phyloP scores from a whole-genome alignment of 2,113 vertebrate species.

The Corvus hawaiiensis region DNA sequence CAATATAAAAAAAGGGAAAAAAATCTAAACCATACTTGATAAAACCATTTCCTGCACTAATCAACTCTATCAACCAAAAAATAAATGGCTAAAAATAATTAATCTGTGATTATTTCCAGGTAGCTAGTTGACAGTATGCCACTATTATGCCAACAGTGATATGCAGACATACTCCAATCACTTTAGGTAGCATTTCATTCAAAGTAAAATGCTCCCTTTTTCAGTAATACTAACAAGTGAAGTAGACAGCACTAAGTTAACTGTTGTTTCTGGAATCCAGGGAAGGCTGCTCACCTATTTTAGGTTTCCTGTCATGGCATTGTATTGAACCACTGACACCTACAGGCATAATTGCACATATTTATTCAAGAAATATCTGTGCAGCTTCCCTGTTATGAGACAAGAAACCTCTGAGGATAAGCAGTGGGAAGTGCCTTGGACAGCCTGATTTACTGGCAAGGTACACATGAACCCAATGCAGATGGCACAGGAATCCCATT shows the following conservation, averaged over 20 bases:
- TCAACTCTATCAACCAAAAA: neutral
- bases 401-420: neutral
- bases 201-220: neutral
- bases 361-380: neutral
- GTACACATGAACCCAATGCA: neutral
- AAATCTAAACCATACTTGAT: neutral
- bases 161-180: neutral
- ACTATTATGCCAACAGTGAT: neutral
- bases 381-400: neutral
- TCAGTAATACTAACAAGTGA: neutral
- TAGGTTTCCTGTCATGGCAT: neutral
- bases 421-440: neutral
- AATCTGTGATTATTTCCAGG: neutral
- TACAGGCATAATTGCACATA: neutral
- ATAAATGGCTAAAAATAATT: neutral
- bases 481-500: neutral
- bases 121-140: neutral
- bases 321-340: neutral
- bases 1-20: fast-evolving
- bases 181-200: neutral
- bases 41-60: neutral
- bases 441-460: neutral
- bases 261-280: neutral
- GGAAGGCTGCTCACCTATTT: neutral
- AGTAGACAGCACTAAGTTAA: neutral